phyloP scores from a whole-genome alignment of 2,888 invertebrate genomes.

The Agrochola circellaris region DNA sequence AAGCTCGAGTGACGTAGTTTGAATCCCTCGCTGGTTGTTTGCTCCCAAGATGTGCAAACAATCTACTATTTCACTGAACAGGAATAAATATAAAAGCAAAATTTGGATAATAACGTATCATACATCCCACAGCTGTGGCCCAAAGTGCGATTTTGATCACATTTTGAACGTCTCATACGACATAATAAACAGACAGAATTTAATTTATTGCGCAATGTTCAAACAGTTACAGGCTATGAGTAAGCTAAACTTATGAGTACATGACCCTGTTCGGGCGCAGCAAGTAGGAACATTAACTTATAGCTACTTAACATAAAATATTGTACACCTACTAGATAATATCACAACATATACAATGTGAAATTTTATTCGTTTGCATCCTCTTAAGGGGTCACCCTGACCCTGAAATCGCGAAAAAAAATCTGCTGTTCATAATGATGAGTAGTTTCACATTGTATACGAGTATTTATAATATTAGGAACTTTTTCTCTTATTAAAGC shows the following conservation, averaged over 20 bases:
- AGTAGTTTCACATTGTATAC: too few species aligned
- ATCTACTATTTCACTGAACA: not conserved
- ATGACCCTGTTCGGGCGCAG: not conserved
- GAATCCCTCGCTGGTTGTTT: too few species aligned
- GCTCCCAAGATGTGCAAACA: too few species aligned
- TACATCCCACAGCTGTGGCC: too few species aligned
- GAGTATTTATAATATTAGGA: not conserved
- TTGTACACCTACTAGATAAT: not conserved
- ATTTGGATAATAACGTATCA: not conserved
- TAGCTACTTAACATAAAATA: not conserved
- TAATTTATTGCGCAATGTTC: not conserved
- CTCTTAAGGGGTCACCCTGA: too few species aligned
- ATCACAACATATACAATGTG: not conserved
- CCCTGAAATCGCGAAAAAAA: too few species aligned
- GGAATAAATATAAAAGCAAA: not conserved
- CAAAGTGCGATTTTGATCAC: not conserved
- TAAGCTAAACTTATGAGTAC: not conserved
- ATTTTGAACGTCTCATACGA: not conserved
- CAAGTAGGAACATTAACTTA: not conserved
- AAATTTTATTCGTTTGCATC: too few species aligned
- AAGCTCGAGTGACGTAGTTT: too few species aligned
- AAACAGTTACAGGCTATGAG: too few species aligned
- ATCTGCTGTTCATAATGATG: too few species aligned
- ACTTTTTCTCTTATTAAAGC: too few species aligned
- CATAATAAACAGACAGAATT: not conserved